These are phyloP conservation scores for Brachyopa scutellaris DNA, from an alignment of 2,888 invertebrate genomes.

Conservation along the genomic window DNA sequence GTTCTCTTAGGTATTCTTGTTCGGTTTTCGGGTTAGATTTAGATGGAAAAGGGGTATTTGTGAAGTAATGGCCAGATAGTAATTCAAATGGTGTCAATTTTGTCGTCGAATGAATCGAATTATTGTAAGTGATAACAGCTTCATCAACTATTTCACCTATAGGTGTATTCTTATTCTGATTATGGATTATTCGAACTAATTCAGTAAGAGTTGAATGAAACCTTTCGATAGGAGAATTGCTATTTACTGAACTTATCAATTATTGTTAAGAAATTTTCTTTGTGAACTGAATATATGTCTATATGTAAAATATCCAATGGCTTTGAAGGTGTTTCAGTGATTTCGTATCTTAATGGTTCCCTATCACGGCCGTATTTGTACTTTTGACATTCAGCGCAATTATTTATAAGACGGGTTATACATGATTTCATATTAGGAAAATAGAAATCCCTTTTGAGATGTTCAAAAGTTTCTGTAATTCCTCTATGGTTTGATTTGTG, in stretches of 20 bases:
- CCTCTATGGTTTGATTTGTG: slow-evolving; percentile 39
- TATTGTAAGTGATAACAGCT: too few species aligned
- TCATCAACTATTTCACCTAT: slow-evolving; percentile 28
- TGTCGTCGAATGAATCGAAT: too few species aligned
- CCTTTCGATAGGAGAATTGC: slow-evolving; percentile 57
- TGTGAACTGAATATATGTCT: too few species aligned
- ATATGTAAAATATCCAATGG: too few species aligned
- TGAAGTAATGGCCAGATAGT: slow-evolving; percentile 34
- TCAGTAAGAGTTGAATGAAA: slow-evolving; percentile 62
- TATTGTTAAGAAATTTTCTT: too few species aligned
- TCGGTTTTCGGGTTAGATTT: neutral
- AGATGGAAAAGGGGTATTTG: neutral
- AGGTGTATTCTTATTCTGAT: slow-evolving; percentile 8
- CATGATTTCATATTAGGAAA: slow-evolving; percentile 30
- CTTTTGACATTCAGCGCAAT: slow-evolving; percentile 26
- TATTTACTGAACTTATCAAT: slow-evolving; percentile 55
- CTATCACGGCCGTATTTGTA: slow-evolving; percentile 43
- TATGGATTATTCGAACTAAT: slow-evolving; percentile 42
- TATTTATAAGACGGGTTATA: slow-evolving; percentile 35
- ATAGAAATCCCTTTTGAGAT: slow-evolving; percentile 22
- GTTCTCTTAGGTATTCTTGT: slow-evolving; percentile 40
- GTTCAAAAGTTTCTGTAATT: slow-evolving; percentile 18
- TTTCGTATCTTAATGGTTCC: slow-evolving; percentile 32
- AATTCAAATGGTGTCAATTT: too few species aligned
- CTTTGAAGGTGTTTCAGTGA: too few species aligned